Evolutionary conservation across 2,797 vertebrate genomes (phyloP).

Genomic region (Scolopax bukidnonensis): DNA sequence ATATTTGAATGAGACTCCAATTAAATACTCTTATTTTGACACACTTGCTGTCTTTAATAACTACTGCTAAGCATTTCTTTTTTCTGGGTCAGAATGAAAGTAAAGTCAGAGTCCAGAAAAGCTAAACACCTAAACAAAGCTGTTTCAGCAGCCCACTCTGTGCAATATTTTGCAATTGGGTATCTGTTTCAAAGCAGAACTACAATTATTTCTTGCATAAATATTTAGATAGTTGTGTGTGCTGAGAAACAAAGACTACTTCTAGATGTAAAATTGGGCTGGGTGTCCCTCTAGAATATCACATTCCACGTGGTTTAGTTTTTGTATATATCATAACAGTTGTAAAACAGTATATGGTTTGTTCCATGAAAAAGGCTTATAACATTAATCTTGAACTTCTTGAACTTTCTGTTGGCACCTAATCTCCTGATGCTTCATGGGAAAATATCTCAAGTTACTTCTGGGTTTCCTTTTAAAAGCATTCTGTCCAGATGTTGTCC

Average conservation of each 20-base stretch:
- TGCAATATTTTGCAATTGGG: conserved; percentile 6
- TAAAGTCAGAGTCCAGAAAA: conserved; percentile 30
- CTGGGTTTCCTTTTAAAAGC: neutral
- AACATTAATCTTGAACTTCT: neutral
- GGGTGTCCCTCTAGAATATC: neutral
- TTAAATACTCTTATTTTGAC: conserved; percentile 53
- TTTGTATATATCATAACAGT: neutral
- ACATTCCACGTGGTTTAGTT: neutral
- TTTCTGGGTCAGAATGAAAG: conserved; percentile 11
- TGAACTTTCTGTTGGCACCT: conserved; percentile 5
- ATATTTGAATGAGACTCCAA: conserved; percentile 11
- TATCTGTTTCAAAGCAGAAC: conserved; percentile 46
- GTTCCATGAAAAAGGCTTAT: neutral
- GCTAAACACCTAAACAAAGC: conserved; percentile 60
- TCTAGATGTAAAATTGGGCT: neutral
- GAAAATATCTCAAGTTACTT: neutral
- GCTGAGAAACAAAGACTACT: conserved; percentile 36
- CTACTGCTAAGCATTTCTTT: conserved; percentile 11
- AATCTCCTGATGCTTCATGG: neutral
- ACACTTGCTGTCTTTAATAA: conserved; percentile 27
- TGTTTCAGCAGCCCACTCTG: conserved; percentile 10
- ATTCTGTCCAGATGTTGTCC: neutral
- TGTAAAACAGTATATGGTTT: neutral
- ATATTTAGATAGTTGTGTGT: conserved; percentile 61
- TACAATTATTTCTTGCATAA: conserved; percentile 48